These are phyloP conservation scores for Onchidella celtica DNA, from an alignment of 2,888 invertebrate genomes.

Conservation along the genomic window DNA sequence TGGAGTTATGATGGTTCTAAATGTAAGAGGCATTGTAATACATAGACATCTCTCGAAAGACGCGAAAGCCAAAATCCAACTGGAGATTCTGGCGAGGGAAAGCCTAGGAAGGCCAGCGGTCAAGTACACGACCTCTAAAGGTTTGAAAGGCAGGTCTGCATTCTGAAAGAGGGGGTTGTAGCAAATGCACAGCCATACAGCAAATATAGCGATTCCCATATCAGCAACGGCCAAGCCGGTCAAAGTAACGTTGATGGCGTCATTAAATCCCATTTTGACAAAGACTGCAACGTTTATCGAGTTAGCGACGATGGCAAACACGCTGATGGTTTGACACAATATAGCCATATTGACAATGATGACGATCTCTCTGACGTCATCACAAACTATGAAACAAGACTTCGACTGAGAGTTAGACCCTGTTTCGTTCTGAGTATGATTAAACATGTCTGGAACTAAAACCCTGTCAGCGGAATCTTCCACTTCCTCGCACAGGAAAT, in stretches of 20 bases:
- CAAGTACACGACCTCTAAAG: conserved; percentile 17
- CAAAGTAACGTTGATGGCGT: conserved; percentile 29
- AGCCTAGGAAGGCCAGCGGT: conserved; percentile 22
- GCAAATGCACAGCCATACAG: conserved; percentile 21
- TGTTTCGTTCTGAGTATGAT: too few species aligned
- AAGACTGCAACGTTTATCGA: conserved; percentile 14
- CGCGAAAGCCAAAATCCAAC: conserved; percentile 18
- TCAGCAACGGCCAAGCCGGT: conserved; percentile 19
- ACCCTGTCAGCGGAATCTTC: too few species aligned
- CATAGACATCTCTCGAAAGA: conserved; percentile 18
- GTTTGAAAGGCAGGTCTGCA: conserved; percentile 18
- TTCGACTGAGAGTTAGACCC: too few species aligned
- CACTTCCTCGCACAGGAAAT: too few species aligned
- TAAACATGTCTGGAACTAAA: too few species aligned
- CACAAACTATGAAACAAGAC: not conserved
- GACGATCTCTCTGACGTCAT: conserved; percentile 16
- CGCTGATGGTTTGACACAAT: conserved; percentile 23
- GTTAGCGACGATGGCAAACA: conserved; percentile 14
- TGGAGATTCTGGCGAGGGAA: conserved; percentile 3
- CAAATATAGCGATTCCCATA: conserved; percentile 7
- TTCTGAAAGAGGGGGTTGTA: conserved; percentile 28
- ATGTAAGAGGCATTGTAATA: conserved; percentile 11
- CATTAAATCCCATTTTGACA: not conserved
- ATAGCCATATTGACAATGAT: conserved; percentile 27
- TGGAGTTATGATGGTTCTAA: conserved; percentile 25